Conservation (phyloP, 1,140 invertebrate species). For the Globodera ellingtonae region DNA sequence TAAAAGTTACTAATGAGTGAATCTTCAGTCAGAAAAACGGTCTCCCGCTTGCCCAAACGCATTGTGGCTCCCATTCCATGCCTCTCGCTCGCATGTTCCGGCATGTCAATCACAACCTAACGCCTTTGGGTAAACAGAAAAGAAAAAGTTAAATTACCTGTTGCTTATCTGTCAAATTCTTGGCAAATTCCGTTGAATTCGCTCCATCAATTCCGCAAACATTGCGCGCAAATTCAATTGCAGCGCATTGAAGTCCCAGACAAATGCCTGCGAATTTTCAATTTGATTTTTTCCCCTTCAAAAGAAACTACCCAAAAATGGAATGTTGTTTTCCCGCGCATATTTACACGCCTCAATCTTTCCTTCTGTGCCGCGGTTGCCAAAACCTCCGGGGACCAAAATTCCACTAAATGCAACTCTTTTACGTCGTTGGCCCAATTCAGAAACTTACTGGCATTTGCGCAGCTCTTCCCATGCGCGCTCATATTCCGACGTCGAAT, state of each 20-base stretch:
- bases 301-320: slow-evolving; percentile 75
- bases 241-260: slow-evolving; percentile 91
- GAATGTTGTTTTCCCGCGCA: slow-evolving; percentile 85
- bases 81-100: slow-evolving; percentile 87
- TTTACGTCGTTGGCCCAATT: slow-evolving; percentile 22
- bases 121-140: neutral
- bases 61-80: slow-evolving; percentile 88
- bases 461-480: slow-evolving; percentile 90
- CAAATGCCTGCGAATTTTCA: slow-evolving; percentile 75
- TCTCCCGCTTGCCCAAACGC: slow-evolving; percentile 87
- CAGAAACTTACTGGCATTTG: slow-evolving; percentile 75
- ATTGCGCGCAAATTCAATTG: slow-evolving; percentile 92
- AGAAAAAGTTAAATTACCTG: slow-evolving; percentile 33
- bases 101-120: slow-evolving; percentile 88
- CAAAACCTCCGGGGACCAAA: slow-evolving; percentile 95
- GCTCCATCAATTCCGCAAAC: slow-evolving; percentile 78
- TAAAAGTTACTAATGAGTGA: slow-evolving; percentile 45
- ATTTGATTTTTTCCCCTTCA: slow-evolving; percentile 47
- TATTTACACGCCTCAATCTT: slow-evolving; percentile 91
- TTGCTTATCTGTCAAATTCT: slow-evolving; percentile 68
- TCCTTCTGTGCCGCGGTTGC: slow-evolving; percentile 89
- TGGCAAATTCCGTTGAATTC: slow-evolving; percentile 83
- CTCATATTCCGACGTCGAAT: slow-evolving; percentile 77
- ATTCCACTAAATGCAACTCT: slow-evolving; percentile 74
- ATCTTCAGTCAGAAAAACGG: slow-evolving; percentile 74